Evolutionary conservation across 1,140 invertebrate genomes (phyloP), one percentile per base, ranked within the genome.

Genomic region (Conopomorpha cramerella): DNA sequence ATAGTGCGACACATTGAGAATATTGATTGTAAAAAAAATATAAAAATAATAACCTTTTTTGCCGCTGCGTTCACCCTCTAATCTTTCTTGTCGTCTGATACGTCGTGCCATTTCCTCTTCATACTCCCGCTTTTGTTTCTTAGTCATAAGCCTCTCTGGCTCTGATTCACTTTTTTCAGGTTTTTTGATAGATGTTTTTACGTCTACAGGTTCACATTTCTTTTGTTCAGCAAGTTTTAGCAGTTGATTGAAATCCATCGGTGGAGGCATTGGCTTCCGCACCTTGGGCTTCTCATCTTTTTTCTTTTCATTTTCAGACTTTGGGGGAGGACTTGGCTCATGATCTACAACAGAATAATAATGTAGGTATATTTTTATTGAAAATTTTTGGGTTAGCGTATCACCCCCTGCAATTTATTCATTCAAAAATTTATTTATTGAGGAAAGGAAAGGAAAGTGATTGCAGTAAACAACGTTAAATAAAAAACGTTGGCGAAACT

Each of bases 221-320:
- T 94, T 93, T 56, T 91, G 82, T 45, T 89, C 87, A 4, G 91
- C 92, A 10, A 95, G 62, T 63, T 91, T 89, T 0, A 94, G 52
- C 12, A 94, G 51, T 29, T 87, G 81, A 44, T 81, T 67, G 51
- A 90, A 93, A 64, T 89, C 85, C 58, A 91, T 81, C 10, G 85
- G 84, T 1, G 90, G 89, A 17, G 89, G 87, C 3, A 79, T 61
- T 16, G 78, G 55, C 2, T 80, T 59, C 1, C 66, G 43, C 27
- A 70, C 47, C 71, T 83, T 84, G 0, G 78, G 59, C 51, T 86
- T 85, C 16, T 77, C 66, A 11, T 77, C 74, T 18, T 81, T 78
- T 29, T 73, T 77, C 32, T 67, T 70, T 39, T 81, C 79, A 12
- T 72, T 61, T 15, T 78, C 77, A 33, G 66, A 68, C 36, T 72